Conservation (phyloP, 2,888 invertebrate genomes). For the Stenodera caucasica region DNA sequence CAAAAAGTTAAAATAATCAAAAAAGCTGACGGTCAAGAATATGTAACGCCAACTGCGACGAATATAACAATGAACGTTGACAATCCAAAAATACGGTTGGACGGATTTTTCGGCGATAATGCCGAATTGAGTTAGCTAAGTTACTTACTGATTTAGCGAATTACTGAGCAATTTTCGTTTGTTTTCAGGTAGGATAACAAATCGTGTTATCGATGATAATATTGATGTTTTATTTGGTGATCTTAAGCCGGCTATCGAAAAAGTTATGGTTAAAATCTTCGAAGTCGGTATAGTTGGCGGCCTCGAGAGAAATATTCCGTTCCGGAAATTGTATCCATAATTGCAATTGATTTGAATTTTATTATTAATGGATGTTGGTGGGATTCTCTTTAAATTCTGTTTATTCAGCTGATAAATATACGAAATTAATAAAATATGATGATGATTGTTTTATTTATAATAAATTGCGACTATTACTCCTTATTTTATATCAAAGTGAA, state of each 20-base stretch:
- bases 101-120: constrained; percentile 44
- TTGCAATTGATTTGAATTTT: too few relatives aligned
- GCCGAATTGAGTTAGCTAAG: constrained; percentile 40
- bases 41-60: constrained; percentile 34
- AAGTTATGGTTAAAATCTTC: constrained; percentile 34
- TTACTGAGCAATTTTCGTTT: constrained; percentile 1
- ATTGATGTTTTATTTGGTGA: constrained; percentile 49
- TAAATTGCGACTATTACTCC: too few relatives aligned
- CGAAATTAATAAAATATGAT: too few relatives aligned
- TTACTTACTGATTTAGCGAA: too few relatives aligned
- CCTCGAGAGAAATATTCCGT: constrained; percentile 35
- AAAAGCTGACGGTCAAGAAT: constrained; percentile 36
- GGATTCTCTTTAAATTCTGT: too few relatives aligned
- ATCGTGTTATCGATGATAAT: constrained; percentile 51
- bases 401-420: too few relatives aligned
- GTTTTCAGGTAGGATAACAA: constrained; percentile 44
- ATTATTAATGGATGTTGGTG: too few relatives aligned
- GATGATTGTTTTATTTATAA: too few relatives aligned
- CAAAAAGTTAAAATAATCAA: constrained; percentile 37
- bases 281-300: too few relatives aligned
- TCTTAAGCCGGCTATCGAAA: constrained; percentile 48
- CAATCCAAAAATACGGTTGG: constrained; percentile 37
- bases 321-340: too few relatives aligned
- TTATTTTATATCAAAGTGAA: too few relatives aligned
- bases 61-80: constrained; percentile 38